Conservation (phyloP, 2,113 vertebrate genomes). For the Pluvianellus socialis region DNA sequence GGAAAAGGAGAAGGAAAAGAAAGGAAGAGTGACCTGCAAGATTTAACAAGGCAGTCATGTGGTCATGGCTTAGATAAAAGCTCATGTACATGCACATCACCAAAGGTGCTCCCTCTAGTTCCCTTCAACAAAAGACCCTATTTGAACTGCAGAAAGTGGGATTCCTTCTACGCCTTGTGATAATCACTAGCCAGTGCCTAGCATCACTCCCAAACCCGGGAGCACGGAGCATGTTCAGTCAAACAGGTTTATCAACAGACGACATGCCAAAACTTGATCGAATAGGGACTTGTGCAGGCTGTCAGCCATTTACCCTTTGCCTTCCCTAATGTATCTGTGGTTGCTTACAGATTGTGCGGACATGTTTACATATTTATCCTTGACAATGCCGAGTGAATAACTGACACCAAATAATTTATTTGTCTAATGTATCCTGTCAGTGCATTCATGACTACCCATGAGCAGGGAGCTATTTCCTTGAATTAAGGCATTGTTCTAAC, state of each 20-base stretch:
- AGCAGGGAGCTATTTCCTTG: neutral
- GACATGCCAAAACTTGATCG: constrained; percentile 5
- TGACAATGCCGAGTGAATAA: neutral
- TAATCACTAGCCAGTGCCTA: neutral
- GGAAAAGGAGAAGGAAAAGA: neutral
- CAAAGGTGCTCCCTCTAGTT: neutral
- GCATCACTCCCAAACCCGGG: neutral
- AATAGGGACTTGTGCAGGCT: neutral
- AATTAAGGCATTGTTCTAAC: neutral
- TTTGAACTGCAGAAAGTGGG: neutral
- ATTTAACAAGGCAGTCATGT: neutral
- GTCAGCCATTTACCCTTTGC: neutral
- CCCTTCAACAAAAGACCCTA: neutral
- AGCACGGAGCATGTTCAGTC: neutral
- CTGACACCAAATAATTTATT: neutral
- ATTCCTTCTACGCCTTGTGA: neutral
- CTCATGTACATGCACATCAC: neutral
- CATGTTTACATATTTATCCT: constrained; percentile 15
- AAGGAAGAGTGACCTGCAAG: neutral
- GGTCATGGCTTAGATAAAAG: neutral
- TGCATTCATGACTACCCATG: neutral
- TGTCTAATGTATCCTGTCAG: constrained; percentile 19
- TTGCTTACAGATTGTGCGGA: neutral
- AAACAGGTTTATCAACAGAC: constrained; percentile 40
- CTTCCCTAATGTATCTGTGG: neutral